A percentile compares a stretch with the other conserved stretches of the same genome.
Conservation (phyloP, 2,113 vertebrate species). For the Hylia prasina region DNA sequence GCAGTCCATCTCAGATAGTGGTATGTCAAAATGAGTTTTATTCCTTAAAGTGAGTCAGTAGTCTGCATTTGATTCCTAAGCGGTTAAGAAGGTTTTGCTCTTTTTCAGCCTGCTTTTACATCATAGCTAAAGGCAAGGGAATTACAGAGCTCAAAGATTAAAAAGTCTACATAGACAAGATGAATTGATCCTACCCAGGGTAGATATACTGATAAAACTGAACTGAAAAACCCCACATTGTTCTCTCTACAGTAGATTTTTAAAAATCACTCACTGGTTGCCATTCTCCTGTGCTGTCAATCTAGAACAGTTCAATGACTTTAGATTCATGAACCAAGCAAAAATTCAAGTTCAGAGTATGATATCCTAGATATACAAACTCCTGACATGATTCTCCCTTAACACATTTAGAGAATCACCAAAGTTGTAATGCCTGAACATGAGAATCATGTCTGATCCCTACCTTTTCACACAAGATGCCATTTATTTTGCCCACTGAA, state of each 20-base stretch:
- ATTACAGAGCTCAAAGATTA: not conserved
- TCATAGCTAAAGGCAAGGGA: not conserved
- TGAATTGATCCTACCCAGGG: not conserved
- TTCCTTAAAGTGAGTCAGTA: not conserved
- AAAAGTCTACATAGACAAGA: not conserved
- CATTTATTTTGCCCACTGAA: not conserved
- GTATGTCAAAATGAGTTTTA: not conserved
- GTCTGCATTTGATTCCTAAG: not conserved
- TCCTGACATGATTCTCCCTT: not conserved
- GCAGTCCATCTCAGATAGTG: not conserved
- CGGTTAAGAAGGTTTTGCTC: not conserved
- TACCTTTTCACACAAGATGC: not conserved
- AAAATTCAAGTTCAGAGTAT: not conserved
- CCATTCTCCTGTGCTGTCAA: not conserved
- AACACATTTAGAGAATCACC: not conserved
- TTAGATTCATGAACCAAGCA: not conserved
- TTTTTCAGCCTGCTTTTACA: not conserved
- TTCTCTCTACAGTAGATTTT: not conserved
- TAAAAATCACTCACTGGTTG: not conserved
- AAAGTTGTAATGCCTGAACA: not conserved
- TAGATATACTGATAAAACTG: not conserved
- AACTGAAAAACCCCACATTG: not conserved
- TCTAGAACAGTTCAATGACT: not conserved
- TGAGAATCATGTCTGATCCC: not conserved
- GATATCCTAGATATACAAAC: not conserved